phyloP scores from a whole-genome alignment of 2,888 invertebrate species.

The Philhelius pedissequus region DNA sequence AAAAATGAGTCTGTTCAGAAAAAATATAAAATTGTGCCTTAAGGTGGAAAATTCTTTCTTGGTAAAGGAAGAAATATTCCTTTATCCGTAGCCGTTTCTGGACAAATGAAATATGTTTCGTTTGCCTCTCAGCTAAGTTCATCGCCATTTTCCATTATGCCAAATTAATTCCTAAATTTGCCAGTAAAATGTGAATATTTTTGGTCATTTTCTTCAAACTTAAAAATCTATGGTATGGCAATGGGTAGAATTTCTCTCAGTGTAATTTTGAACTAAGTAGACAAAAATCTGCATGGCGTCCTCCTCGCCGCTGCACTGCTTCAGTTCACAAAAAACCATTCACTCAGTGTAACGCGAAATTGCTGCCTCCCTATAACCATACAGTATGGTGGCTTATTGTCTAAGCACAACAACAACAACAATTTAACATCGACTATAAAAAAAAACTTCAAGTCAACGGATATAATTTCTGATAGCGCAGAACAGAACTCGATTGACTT shows the following conservation, averaged over 20 bases:
- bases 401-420: constrained; percentile 11
- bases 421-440: background rate
- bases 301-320: background rate
- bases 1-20: too few species aligned
- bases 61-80: too few species aligned
- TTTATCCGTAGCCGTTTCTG: too few species aligned
- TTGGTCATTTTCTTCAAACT: too few species aligned
- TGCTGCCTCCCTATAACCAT: background rate
- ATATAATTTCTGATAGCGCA: constrained; percentile 60
- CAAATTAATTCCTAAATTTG: too few species aligned
- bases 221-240: too few species aligned
- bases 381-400: constrained; percentile 46
- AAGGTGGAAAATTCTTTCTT: too few species aligned
- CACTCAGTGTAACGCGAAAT: constrained; percentile 28
- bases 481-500: constrained; percentile 59
- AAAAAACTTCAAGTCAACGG: constrained; percentile 1
- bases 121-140: too few species aligned
- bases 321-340: constrained; percentile 19
- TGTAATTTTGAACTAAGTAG: constrained; percentile 11
- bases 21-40: too few species aligned
- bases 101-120: too few species aligned
- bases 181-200: too few species aligned
- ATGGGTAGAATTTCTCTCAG: background rate
- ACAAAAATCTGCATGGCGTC: constrained; percentile 29
- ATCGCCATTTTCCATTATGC: too few species aligned